Percentiles rank a stretch among this genome's conserved stretches.
Conservation (phyloP, 2,888 invertebrate genomes). For the Trissoscelio sp. region DNA sequence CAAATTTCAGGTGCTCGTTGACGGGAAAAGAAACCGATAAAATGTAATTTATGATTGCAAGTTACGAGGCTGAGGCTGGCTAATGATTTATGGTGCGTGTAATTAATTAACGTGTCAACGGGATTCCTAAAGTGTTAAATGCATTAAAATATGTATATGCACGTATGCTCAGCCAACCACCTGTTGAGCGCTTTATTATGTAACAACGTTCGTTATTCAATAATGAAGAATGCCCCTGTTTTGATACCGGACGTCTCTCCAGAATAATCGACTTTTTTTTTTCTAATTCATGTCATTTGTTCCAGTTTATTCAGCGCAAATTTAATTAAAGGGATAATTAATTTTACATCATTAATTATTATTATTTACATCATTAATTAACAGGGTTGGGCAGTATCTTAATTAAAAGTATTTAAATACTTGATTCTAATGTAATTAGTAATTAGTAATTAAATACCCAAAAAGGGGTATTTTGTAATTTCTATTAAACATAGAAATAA, state of each 20-base stretch:
- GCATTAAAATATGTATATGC: slow-evolving; percentile 64
- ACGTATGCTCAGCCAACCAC: slow-evolving; percentile 60
- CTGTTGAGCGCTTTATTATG: slow-evolving; percentile 68
- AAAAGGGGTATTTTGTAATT: no score
- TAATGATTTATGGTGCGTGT: slow-evolving; percentile 55
- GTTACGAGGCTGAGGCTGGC: slow-evolving; percentile 16
- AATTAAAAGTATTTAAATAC: no score
- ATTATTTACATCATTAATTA: no score
- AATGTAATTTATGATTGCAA: slow-evolving; percentile 52
- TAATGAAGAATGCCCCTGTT: slow-evolving; percentile 45
- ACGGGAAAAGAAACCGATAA: slow-evolving; percentile 49
- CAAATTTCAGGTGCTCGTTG: slow-evolving; percentile 23
- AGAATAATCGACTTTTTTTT: no score
- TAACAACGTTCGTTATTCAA: slow-evolving; percentile 66
- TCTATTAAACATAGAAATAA: no score
- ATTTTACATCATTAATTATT: no score
- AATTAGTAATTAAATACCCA: no score
- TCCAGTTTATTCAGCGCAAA: background rate
- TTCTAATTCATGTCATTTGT: no score
- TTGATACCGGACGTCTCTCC: slow-evolving; percentile 24
- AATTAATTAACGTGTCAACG: slow-evolving; percentile 65
- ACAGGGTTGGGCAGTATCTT: no score
- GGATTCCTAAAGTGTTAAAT: slow-evolving; percentile 62
- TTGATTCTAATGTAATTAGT: no score
- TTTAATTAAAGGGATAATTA: no score